Evolutionary conservation across 2,888 invertebrate species (phyloP), one percentile per base, ranked within the genome.

Genomic region (Acanthosepion lycidas): DNA sequence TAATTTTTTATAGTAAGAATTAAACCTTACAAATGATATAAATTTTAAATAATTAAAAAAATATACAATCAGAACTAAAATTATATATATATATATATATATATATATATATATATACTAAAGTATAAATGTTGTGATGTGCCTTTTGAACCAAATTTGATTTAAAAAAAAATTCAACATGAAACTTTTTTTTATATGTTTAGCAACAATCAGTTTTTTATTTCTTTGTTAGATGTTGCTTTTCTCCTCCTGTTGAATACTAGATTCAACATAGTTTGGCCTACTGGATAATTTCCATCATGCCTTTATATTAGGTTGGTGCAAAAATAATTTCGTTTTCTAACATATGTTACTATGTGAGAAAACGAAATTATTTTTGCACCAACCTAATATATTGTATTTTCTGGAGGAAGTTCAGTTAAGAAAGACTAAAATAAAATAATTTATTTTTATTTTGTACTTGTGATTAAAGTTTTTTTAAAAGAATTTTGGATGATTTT

Each of bases 381-480:
- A n/a, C n/a, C n/a, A n/a, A n/a, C n/a, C n/a, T n/a, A n/a, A n/a
- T n/a, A 78, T 78, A 78, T 78, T 33, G 78, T n/a, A 78, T 78
- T 78, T 78, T 78, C 78, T 33, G n/a, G 78, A n/a, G 78, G 6
- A 33, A 78, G 78, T 78, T 78, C 78, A 78, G 33, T 78, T 78
- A 78, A 78, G 78, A 78, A 78, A 78, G 78, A 33, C 78, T 78
- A 78, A 78, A 78, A 78, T 78, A 78, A n/a, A 78, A 78, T 78
- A n/a, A 78, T 78, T 78, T 78, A 78, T 78, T 78, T 78, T 78
- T 78, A 33, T 78, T 78, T 78, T 78, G n/a, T 78, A 78, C 78
- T 78, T 33, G 12, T 33, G 59, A 59, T 33, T 78, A 15, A 23
- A 33, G 28, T 28, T 78, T 78, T n/a, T 78, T 12, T 12, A 78